Evolutionary conservation across 2,113 vertebrate genomes (phyloP).

Genomic region (Odocoileus virginianus): DNA sequence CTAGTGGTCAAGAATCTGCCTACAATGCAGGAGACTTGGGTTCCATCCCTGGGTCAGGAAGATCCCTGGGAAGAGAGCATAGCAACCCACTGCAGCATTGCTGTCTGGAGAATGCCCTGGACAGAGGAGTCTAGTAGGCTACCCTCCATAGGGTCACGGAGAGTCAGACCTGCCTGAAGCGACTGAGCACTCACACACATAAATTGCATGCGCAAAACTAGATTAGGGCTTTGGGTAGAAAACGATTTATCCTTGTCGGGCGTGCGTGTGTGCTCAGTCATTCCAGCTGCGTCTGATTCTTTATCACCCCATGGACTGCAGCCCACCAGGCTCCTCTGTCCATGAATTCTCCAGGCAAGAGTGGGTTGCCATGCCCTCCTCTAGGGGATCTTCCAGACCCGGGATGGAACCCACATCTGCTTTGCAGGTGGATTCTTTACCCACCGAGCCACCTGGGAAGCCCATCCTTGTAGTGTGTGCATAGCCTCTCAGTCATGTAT

Average conservation of each 20-base stretch:
- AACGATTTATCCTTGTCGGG: not conserved
- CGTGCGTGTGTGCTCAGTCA: not conserved
- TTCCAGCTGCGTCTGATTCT: not conserved
- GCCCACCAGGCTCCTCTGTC: not conserved
- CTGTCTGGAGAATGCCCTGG: not conserved
- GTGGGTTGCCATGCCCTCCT: not conserved
- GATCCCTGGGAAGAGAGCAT: not conserved
- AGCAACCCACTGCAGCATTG: not conserved
- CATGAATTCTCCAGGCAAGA: not conserved
- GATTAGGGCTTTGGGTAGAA: not conserved
- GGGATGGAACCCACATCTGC: not conserved
- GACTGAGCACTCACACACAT: not conserved
- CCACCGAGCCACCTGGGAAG: not conserved
- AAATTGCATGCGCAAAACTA: not conserved
- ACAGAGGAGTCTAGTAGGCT: not conserved
- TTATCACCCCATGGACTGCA: not conserved
- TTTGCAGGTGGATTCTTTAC: not conserved
- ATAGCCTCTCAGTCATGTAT: not conserved
- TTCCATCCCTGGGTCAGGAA: not conserved
- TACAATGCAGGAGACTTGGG: not conserved
- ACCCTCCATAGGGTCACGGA: not conserved
- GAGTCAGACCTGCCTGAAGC: not conserved
- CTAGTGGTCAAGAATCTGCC: not conserved
- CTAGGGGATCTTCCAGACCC: not conserved
- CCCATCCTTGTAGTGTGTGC: not conserved